These are phyloP conservation scores for Malaclemys terrapin DNA, from an alignment of 2,113 vertebrate genomes.

Conservation along the genomic window DNA sequence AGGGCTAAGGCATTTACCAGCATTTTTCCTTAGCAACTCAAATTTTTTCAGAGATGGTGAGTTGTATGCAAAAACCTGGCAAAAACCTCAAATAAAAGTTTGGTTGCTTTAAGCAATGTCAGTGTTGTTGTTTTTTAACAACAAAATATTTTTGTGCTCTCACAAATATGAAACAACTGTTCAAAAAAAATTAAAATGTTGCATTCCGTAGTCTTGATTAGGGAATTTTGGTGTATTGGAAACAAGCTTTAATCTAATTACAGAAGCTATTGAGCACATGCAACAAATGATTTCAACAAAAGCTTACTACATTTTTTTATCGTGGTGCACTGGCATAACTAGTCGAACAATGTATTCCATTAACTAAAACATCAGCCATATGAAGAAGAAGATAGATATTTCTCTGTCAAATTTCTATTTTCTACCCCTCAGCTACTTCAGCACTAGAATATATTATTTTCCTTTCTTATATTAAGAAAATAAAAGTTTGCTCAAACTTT, in stretches of 20 bases:
- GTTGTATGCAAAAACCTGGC: background rate
- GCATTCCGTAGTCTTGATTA: background rate
- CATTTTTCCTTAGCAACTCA: background rate
- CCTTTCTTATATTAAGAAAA: background rate
- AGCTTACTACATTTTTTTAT: background rate
- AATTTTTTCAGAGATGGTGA: background rate
- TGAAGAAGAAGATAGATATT: background rate
- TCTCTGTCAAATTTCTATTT: background rate
- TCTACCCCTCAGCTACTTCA: background rate
- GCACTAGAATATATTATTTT: background rate
- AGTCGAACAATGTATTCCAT: background rate
- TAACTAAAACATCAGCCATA: background rate
- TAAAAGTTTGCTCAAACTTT: background rate
- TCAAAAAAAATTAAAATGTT: background rate
- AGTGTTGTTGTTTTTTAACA: background rate
- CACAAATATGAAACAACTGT: background rate
- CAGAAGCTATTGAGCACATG: conserved; percentile 24
- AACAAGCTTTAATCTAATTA: conserved; percentile 26
- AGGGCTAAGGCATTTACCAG: background rate
- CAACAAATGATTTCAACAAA: conserved; percentile 50
- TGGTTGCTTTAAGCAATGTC: background rate
- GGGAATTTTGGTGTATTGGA: conserved; percentile 34
- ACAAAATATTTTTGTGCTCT: background rate
- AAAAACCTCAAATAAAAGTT: background rate
- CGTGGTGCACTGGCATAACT: background rate